A percentile compares a stretch with the other conserved stretches of the same genome.
These are phyloP conservation scores for Nomada fabriciana DNA, from an alignment of 2,888 invertebrate species.

Conservation along the genomic window DNA sequence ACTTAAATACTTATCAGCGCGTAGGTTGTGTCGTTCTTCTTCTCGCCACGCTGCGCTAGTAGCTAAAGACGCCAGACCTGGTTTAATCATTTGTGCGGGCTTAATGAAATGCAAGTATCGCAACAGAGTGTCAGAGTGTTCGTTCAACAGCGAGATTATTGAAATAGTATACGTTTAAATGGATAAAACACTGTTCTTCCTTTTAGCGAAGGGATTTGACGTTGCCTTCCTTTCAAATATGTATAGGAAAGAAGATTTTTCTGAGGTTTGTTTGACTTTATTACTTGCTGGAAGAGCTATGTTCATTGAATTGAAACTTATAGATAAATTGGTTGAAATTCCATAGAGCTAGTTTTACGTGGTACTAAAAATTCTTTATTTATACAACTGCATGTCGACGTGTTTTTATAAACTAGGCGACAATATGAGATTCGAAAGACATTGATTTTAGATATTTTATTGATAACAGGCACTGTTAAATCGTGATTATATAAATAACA, in stretches of 20 bases:
- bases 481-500: not conserved
- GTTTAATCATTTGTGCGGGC: constrained; percentile 53
- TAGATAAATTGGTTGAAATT: not conserved
- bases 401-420: too few relatives aligned
- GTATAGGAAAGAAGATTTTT: not conserved
- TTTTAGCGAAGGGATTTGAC: not conserved
- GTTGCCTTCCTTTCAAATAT: not conserved
- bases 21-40: constrained; percentile 29
- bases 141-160: constrained; percentile 7
- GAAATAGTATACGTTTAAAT: constrained; percentile 25
- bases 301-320: not conserved
- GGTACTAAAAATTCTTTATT: too few relatives aligned
- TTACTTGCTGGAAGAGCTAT: not conserved
- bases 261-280: not conserved
- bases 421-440: too few relatives aligned
- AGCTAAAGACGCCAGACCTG: constrained; percentile 38
- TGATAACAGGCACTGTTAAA: too few relatives aligned
- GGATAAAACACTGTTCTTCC: not conserved
- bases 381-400: too few relatives aligned
- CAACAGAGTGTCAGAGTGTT: constrained; percentile 12
- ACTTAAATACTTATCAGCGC: constrained; percentile 64
- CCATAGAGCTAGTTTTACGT: too few relatives aligned
- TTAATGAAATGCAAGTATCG: constrained; percentile 27
- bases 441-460: too few relatives aligned
- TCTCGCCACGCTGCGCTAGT: constrained; percentile 10